These are phyloP conservation scores for Macrocentrus cingulum DNA, from an alignment of 1,140 invertebrate genomes.

Conservation along the genomic window DNA sequence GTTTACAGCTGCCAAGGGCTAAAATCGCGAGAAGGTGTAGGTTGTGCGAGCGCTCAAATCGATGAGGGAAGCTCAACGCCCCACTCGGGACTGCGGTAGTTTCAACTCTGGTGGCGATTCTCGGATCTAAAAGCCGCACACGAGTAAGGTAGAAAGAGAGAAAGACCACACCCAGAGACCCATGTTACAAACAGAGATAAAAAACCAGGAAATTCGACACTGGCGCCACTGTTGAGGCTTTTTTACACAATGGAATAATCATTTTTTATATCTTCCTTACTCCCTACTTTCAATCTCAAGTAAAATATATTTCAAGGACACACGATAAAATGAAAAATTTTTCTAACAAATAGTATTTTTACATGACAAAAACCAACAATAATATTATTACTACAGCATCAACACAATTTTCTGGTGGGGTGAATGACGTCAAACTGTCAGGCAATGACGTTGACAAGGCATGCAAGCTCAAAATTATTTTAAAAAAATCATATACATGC, in stretches of 20 bases:
- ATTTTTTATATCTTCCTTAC: neutral
- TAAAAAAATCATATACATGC: too few relatives aligned
- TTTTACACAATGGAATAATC: neutral
- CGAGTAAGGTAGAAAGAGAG: neutral
- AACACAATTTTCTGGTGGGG: too few relatives aligned
- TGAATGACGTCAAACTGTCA: constrained; percentile 19
- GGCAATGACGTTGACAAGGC: constrained; percentile 6
- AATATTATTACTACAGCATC: too few relatives aligned
- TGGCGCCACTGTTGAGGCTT: neutral
- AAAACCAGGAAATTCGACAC: constrained; percentile 7
- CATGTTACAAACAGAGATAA: constrained; percentile 10
- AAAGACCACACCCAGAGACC: constrained; percentile 31
- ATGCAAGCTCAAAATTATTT: too few relatives aligned
- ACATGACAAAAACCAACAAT: too few relatives aligned
- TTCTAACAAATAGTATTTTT: too few relatives aligned
- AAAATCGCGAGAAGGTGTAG: neutral
- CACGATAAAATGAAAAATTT: too few relatives aligned
- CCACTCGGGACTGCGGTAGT: constrained; percentile 27
- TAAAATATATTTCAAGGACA: neutral
- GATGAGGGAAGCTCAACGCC: constrained; percentile 27
- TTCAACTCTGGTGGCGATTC: neutral
- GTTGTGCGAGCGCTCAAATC: constrained; percentile 19
- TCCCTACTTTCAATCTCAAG: too few relatives aligned
- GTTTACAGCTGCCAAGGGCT: neutral
- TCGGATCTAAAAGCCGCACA: neutral